Conservation (phyloP, 2,888 invertebrate genomes). For the Amphipoea oculea region DNA sequence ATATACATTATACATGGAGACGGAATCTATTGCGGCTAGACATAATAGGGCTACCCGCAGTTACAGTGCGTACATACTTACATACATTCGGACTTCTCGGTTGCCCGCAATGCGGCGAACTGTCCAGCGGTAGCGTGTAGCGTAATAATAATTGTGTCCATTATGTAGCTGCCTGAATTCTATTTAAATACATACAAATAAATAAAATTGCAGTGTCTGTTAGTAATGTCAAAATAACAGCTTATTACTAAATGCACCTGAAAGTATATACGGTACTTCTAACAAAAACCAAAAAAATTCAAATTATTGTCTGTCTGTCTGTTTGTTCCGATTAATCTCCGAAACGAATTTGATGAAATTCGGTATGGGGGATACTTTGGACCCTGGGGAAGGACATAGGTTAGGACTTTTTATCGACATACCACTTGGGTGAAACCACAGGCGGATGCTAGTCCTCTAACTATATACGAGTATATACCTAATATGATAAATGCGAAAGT, state of each 20-base stretch:
- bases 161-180: background rate
- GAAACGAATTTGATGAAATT: too few relatives aligned
- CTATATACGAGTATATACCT: too few relatives aligned
- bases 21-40: background rate
- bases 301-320: too few relatives aligned
- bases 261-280: background rate
- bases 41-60: background rate
- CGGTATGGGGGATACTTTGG: too few relatives aligned
- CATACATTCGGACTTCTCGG: background rate
- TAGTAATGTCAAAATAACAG: background rate
- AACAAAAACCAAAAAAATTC: background rate
- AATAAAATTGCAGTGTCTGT: too few relatives aligned
- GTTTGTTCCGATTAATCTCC: too few relatives aligned
- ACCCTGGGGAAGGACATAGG: too few relatives aligned
- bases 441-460: background rate
- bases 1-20: background rate
- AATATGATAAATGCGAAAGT: background rate
- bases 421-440: too few relatives aligned
- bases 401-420: too few relatives aligned
- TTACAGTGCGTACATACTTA: background rate
- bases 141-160: background rate
- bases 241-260: background rate
- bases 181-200: background rate
- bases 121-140: background rate
- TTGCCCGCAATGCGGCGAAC: conserved; percentile 33